Evolutionary conservation across 2,888 invertebrate genomes (phyloP).

Genomic region (Agrilus mali): DNA sequence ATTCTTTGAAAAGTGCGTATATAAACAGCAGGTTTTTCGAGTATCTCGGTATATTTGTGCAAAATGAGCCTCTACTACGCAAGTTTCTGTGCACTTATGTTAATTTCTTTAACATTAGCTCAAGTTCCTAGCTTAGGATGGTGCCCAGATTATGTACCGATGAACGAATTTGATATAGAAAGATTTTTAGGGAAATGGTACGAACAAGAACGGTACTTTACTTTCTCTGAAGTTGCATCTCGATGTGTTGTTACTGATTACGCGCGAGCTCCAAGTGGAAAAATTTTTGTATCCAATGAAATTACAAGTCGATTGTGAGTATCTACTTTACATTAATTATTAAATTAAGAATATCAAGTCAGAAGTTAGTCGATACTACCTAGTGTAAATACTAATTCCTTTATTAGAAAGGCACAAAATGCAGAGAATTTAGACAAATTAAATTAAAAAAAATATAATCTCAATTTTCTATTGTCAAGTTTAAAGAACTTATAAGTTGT

Average conservation of each 20-base stretch:
- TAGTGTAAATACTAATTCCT: too few relatives aligned
- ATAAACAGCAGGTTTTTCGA: too few relatives aligned
- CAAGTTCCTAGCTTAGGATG: slow-evolving; percentile 65
- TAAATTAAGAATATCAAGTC: neutral
- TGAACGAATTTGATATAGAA: slow-evolving; percentile 60
- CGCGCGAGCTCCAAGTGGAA: slow-evolving; percentile 48
- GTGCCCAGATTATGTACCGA: slow-evolving; percentile 64
- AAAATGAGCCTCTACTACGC: neutral
- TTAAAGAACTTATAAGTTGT: too few relatives aligned
- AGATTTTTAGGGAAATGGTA: slow-evolving; percentile 67
- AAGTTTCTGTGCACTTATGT: slow-evolving; percentile 22
- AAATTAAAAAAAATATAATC: too few relatives aligned
- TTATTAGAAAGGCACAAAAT: too few relatives aligned
- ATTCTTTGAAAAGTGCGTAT: too few relatives aligned
- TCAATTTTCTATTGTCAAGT: too few relatives aligned
- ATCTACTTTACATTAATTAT: slow-evolving; percentile 3
- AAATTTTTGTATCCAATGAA: slow-evolving; percentile 60
- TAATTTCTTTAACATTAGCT: slow-evolving; percentile 42
- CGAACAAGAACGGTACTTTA: slow-evolving; percentile 65
- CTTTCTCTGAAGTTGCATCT: slow-evolving; percentile 57
- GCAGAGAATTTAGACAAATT: too few relatives aligned
- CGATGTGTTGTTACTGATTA: slow-evolving; percentile 67
- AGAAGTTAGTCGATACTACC: too few relatives aligned
- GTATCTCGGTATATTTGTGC: too few relatives aligned
- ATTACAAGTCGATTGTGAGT: slow-evolving; percentile 65